phyloP scores from a whole-genome alignment of 1,140 invertebrate genomes.

The Drosophila seguyi region DNA sequence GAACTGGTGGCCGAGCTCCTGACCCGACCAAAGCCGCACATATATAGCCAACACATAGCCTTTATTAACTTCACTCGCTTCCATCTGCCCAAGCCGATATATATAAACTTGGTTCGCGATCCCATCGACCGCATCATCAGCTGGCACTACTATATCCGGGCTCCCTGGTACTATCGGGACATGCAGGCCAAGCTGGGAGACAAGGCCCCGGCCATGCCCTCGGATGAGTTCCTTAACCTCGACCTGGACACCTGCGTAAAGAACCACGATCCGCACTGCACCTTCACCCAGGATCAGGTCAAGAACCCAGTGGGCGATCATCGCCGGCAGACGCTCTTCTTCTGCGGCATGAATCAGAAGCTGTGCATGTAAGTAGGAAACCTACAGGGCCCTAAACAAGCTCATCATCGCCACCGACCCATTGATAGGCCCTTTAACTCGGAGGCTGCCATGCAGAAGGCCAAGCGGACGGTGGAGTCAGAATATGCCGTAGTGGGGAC shows the following conservation, averaged over 20 bases:
- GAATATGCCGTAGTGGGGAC: slow-evolving; percentile 95
- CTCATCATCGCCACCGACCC: slow-evolving; percentile 7
- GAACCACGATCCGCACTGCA: slow-evolving; percentile 92
- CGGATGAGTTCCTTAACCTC: slow-evolving; percentile 94
- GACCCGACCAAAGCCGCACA: slow-evolving; percentile 86
- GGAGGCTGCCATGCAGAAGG: slow-evolving; percentile 91
- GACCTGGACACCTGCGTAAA: slow-evolving; percentile 95
- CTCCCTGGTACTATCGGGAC: slow-evolving; percentile 95
- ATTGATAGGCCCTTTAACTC: slow-evolving; percentile 92
- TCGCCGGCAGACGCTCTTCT: slow-evolving; percentile 93
- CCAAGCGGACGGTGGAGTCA: slow-evolving; percentile 93
- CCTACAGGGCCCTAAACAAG: background rate
- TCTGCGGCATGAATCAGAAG: slow-evolving; percentile 93
- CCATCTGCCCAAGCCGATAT: slow-evolving; percentile 92
- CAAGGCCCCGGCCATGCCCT: slow-evolving; percentile 90
- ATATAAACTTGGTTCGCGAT: slow-evolving; percentile 95
- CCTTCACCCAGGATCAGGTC: slow-evolving; percentile 91
- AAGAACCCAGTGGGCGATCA: slow-evolving; percentile 94
- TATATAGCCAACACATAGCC: slow-evolving; percentile 83
- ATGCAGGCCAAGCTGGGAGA: slow-evolving; percentile 94
- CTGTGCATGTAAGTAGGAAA: slow-evolving; percentile 91
- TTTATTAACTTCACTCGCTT: slow-evolving; percentile 87
- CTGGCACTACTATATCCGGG: slow-evolving; percentile 94
- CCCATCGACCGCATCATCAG: slow-evolving; percentile 95
- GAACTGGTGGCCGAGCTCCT: slow-evolving; percentile 85